Percentiles rank a stretch among this genome's conserved stretches.
These are phyloP conservation scores for Garra rufa DNA, from an alignment of 2,113 vertebrate genomes.

Conservation along the genomic window DNA sequence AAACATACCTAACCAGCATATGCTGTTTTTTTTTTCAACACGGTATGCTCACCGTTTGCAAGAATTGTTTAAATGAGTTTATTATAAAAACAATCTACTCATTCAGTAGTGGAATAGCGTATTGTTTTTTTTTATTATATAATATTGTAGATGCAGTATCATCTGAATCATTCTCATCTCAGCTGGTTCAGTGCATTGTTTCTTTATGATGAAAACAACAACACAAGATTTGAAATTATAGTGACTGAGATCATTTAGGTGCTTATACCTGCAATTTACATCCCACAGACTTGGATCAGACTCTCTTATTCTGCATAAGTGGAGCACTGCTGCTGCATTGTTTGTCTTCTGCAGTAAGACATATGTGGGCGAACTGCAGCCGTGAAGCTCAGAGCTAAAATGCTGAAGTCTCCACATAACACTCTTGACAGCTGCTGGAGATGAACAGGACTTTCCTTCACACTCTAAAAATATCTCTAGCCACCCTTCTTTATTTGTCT, in stretches of 20 bases:
- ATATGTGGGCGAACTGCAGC: slow-evolving; percentile 30
- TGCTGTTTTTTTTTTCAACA: too few relatives aligned
- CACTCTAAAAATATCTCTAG: not conserved
- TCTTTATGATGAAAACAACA: not conserved
- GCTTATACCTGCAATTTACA: not conserved
- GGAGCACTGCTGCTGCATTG: not conserved
- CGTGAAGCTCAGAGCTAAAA: slow-evolving; percentile 16
- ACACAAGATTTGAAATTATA: not conserved
- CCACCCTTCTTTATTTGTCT: slow-evolving; percentile 10
- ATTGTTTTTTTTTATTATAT: too few relatives aligned
- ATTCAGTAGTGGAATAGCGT: too few relatives aligned
- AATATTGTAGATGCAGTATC: too few relatives aligned
- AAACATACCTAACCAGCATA: too few relatives aligned
- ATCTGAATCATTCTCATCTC: too few relatives aligned
- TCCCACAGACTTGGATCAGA: not conserved
- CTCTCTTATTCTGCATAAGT: not conserved
- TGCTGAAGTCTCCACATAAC: slow-evolving; percentile 58
- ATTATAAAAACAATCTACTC: too few relatives aligned
- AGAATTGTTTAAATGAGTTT: too few relatives aligned
- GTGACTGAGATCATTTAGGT: not conserved
- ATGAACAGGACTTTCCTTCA: slow-evolving; percentile 72
- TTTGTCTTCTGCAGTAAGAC: slow-evolving; percentile 20
- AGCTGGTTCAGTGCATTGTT: not conserved
- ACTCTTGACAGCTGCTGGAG: slow-evolving; percentile 70
- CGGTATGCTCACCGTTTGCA: too few relatives aligned